Conservation (phyloP, 35 echinoderm and acorn worm genomes). For the Ophiothrix spiculata region DNA sequence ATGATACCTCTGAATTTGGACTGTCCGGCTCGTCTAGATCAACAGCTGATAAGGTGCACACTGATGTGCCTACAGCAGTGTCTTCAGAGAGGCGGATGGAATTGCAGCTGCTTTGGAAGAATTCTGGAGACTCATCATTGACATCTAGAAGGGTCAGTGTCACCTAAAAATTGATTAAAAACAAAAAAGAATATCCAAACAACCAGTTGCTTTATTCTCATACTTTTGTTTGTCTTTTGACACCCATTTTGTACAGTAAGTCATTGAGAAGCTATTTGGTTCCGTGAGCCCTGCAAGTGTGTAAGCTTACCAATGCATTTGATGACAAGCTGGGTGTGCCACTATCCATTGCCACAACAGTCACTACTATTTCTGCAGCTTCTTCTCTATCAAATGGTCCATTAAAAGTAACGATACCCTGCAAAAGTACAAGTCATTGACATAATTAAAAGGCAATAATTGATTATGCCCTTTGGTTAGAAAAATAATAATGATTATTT, state of each 20-base stretch:
- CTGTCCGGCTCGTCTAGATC: background rate
- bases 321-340: constrained; percentile 8
- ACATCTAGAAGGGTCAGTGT: constrained; percentile 18
- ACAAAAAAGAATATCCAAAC: too few relatives aligned
- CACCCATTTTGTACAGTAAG: too few relatives aligned
- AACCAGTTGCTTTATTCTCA: too few relatives aligned
- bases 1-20: background rate
- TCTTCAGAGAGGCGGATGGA: background rate
- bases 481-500: too few relatives aligned
- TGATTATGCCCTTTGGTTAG: too few relatives aligned
- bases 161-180: background rate
- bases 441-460: too few relatives aligned
- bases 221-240: too few relatives aligned
- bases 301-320: constrained; percentile 7
- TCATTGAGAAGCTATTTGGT: too few relatives aligned
- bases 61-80: background rate
- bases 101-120: background rate
- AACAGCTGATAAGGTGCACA: background rate
- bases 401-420: constrained; percentile 30
- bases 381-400: constrained; percentile 20
- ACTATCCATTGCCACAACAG: background rate
- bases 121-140: constrained; percentile 23
- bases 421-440: too few relatives aligned
- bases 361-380: background rate
- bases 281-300: too few relatives aligned